These are phyloP conservation scores for Monodelphis domestica DNA, from an alignment of 2,797 vertebrate genomes.

Conservation along the genomic window DNA sequence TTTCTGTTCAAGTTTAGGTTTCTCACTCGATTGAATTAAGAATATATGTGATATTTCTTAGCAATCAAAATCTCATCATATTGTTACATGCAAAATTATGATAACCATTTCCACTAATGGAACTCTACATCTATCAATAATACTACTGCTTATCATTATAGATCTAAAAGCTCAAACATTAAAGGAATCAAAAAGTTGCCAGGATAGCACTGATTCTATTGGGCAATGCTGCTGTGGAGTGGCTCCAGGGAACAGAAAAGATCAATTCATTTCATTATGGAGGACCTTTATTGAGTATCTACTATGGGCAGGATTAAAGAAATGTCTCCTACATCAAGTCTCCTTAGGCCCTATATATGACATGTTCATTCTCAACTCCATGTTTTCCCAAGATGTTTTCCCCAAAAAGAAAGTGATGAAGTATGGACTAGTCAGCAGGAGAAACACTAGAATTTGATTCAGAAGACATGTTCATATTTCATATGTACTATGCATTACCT, in stretches of 20 bases:
- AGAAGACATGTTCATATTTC: neutral
- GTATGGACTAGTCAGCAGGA: neutral
- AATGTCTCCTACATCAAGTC: neutral
- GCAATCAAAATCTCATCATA: neutral
- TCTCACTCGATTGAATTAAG: neutral
- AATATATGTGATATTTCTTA: neutral
- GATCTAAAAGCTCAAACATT: neutral
- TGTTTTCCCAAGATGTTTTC: neutral
- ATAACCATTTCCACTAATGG: neutral
- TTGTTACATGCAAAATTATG: neutral
- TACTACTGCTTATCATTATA: neutral
- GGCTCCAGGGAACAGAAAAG: fast-evolving
- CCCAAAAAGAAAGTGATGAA: neutral
- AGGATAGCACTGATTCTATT: neutral
- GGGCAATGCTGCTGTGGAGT: neutral
- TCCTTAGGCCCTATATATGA: neutral
- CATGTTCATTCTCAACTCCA: neutral
- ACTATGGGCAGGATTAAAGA: neutral
- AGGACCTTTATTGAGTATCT: neutral
- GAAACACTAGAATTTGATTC: neutral
- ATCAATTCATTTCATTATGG: neutral
- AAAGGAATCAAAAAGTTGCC: neutral
- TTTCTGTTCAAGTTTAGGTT: neutral
- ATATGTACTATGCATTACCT: neutral
- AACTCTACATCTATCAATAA: neutral